Evolutionary conservation across 2,113 vertebrate species (phyloP), one percentile per base, ranked within the genome.

Genomic region (Circaetus gallicus): DNA sequence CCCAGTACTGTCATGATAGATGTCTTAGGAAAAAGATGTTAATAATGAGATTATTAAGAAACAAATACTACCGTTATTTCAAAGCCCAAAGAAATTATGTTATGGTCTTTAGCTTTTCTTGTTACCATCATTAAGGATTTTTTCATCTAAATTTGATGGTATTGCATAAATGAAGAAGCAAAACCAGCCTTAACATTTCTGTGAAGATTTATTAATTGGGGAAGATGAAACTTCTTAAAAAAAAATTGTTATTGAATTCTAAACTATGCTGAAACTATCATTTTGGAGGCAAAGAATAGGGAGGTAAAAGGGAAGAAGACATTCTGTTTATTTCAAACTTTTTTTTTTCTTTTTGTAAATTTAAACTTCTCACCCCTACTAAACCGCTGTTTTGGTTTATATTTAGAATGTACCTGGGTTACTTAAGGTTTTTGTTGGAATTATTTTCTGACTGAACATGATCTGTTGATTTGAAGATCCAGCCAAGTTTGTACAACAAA

Each of bases 21-120:
- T 90, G 40, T 88, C 38, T 77, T 90, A 77, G 40, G 15, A 50
- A 91, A 89, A 81, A 65, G 72, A 52, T 6, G 2, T 26, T n/a
- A 49, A 62, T 89, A 91, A 87, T 85, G 71, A 85, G 55, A 86
- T 73, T 91, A 96, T 90, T 93, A 89, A 88, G 82, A 86, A 94
- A 81, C 36, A 92, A 83, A 73, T 83, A 42, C 18, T 77, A 47
- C 55, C 81, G 49, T 71, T 97, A 81, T 32, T 93, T 94, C 42
- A 67, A 55, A 86, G 26, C n/a, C 42, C 24, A n/a, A 36, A 92
- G 42, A 90, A 94, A 93, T 86, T 65, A n/a, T 18, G 26, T 82
- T 88, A 78, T 71, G n/a, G 55, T 95, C 47, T 86, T 90, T 67
- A 92, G 79, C 56, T 85, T 91, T 84, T 89, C 70, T 69, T 91